Conservation (phyloP, 30 jellyfish, hydroid and myxozoan genomes). For the Euphysa ruthae region DNA sequence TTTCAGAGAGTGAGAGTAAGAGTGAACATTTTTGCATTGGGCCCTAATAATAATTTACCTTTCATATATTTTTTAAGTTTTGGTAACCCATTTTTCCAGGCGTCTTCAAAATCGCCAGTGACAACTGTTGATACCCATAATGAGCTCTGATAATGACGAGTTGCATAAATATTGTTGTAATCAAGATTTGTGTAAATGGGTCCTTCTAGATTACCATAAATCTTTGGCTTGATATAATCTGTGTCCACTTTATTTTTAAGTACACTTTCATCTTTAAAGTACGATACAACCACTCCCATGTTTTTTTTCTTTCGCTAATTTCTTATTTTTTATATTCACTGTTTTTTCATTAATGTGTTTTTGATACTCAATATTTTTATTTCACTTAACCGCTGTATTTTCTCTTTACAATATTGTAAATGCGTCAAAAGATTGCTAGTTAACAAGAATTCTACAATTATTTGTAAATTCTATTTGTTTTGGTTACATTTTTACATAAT, state of each 20-base stretch:
- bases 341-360: too few species aligned
- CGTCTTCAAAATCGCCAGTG: slow-evolving; percentile 8
- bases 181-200: slow-evolving; percentile 47
- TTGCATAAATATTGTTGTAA: slow-evolving; percentile 70
- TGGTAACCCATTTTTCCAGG: slow-evolving; percentile 19
- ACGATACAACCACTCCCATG: slow-evolving; percentile 59
- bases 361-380: not conserved
- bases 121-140: slow-evolving; percentile 58
- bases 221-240: slow-evolving; percentile 25
- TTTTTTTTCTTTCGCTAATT: too few species aligned
- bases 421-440: too few species aligned
- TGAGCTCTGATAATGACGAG: slow-evolving; percentile 39
- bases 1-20: too few species aligned
- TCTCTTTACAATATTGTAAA: not conserved
- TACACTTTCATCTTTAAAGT: slow-evolving; percentile 53
- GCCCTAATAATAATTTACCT: too few species aligned
- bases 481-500: too few species aligned
- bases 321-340: too few species aligned
- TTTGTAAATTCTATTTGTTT: too few species aligned
- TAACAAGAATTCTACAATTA: too few species aligned
- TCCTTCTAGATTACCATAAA: slow-evolving; percentile 34
- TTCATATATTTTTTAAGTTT: slow-evolving; percentile 35
- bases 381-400: not conserved
- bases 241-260: slow-evolving; percentile 22
- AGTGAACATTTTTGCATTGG: too few species aligned